phyloP scores from a whole-genome alignment of 2,888 invertebrate genomes.

The Lithosia quadra region DNA sequence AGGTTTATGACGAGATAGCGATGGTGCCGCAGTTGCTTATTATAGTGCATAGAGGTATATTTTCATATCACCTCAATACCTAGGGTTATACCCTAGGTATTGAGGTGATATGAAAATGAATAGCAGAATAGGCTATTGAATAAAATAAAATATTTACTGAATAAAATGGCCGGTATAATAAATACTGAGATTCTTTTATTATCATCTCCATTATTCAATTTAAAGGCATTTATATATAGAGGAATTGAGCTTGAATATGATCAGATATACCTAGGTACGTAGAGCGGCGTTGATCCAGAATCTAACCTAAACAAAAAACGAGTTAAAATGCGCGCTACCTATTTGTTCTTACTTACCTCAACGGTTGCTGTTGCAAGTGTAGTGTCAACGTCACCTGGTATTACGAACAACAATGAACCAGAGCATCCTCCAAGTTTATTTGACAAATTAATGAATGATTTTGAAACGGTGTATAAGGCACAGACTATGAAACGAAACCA shows the following conservation, averaged over 20 bases:
- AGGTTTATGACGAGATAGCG: too few relatives aligned
- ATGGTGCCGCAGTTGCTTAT: too few relatives aligned
- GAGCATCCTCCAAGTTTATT: constrained; percentile 1
- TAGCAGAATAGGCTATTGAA: background rate
- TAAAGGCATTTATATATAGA: constrained; percentile 3
- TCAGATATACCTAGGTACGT: background rate
- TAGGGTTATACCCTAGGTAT: too few relatives aligned
- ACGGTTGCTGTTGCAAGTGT: background rate
- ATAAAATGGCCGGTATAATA: background rate
- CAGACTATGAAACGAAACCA: constrained; percentile 1
- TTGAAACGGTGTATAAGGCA: constrained; percentile 5
- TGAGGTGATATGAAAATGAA: constrained; percentile 3
- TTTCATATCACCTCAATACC: background rate
- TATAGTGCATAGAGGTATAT: background rate
- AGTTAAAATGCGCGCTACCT: background rate
- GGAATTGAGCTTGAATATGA: background rate
- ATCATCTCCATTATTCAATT: background rate
- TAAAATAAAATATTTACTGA: constrained; percentile 2
- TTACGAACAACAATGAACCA: background rate
- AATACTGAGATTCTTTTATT: background rate
- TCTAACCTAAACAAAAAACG: background rate
- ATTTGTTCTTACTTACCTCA: background rate
- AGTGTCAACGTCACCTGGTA: background rate
- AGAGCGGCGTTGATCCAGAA: background rate
- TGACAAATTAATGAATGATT: constrained; percentile 13